Evolutionary conservation across 2,113 vertebrate genomes (phyloP).

Genomic region (Eubucco bourcierii): DNA sequence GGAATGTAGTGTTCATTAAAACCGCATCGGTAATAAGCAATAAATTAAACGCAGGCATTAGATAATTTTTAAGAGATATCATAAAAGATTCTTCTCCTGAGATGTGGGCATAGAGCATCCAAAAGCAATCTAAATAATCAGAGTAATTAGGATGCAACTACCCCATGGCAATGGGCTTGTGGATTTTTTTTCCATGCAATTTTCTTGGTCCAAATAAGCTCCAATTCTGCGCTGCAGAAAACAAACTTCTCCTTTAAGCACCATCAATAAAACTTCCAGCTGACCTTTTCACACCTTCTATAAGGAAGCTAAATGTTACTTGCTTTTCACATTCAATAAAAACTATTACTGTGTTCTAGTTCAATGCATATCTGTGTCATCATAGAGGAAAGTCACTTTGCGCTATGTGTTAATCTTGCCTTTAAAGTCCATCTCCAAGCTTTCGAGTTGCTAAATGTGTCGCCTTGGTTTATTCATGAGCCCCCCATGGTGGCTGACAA

Average conservation of each 20-base stretch:
- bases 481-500: background rate
- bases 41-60: background rate
- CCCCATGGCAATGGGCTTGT: background rate
- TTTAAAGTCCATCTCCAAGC: constrained; percentile 16
- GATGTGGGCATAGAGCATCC: background rate
- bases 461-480: background rate
- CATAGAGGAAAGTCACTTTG: constrained; percentile 16
- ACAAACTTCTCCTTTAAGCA: background rate
- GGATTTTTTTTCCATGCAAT: fast-evolving
- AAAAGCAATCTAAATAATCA: background rate
- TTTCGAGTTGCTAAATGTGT: background rate
- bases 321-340: constrained; percentile 62
- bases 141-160: background rate
- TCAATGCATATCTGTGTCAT: constrained; percentile 42
- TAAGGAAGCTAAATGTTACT: constrained; percentile 35
- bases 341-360: constrained; percentile 50
- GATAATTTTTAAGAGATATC: background rate
- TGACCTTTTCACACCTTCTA: constrained; percentile 42
- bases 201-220: background rate
- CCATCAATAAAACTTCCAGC: constrained; percentile 16
- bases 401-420: background rate
- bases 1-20: background rate
- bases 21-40: background rate
- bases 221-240: background rate
- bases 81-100: background rate